These are phyloP conservation scores for Heliornis fulica DNA, from an alignment of 2,113 vertebrate genomes.

Conservation along the genomic window DNA sequence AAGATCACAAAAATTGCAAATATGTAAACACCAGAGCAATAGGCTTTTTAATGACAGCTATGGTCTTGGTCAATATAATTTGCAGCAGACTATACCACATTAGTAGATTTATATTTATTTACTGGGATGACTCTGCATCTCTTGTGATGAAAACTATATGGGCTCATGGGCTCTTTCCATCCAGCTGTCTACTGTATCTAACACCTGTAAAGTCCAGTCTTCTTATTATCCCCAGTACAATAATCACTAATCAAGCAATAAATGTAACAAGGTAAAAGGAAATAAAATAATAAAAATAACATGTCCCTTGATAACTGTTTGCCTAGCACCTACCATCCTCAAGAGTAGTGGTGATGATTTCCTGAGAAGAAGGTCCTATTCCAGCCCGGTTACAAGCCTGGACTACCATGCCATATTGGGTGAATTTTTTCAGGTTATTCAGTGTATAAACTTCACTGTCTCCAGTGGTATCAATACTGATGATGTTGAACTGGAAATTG, in stretches of 20 bases:
- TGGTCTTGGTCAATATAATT: not conserved
- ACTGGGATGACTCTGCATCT: not conserved
- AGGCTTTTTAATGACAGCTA: not conserved
- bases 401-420: conserved; percentile 98
- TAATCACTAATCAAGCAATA: not conserved
- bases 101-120: not conserved
- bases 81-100: not conserved
- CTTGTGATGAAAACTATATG: not conserved
- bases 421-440: conserved; percentile 97
- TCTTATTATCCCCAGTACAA: not conserved
- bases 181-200: not conserved
- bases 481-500: conserved; percentile 96
- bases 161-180: not conserved
- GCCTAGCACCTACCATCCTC: conserved; percentile 86
- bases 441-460: conserved; percentile 91
- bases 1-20: not conserved
- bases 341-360: conserved; percentile 94
- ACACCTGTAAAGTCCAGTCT: not conserved
- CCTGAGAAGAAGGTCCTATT: conserved; percentile 96
- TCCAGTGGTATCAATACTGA: conserved; percentile 94
- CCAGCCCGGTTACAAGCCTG: conserved; percentile 96
- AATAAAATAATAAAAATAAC: not conserved
- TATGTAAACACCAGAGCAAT: not conserved
- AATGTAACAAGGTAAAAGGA: not conserved
- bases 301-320: not conserved